Conservation (phyloP, 2,113 vertebrate species). For the Pungitius pungitius region DNA sequence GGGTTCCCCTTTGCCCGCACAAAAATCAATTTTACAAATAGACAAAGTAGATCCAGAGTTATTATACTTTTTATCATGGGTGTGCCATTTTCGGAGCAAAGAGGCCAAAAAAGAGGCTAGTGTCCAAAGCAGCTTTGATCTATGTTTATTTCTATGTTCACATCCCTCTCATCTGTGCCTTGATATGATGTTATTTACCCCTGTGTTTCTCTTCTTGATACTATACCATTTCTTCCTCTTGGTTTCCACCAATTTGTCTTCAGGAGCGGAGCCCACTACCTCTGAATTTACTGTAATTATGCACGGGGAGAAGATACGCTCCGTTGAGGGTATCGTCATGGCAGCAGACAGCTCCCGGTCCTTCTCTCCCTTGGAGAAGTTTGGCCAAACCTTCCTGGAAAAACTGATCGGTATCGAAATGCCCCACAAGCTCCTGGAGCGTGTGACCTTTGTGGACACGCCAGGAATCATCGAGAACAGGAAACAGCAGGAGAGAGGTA, state of each 20-base stretch:
- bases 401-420: conserved; percentile 97
- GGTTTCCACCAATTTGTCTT: background rate
- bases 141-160: too few species aligned
- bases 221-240: background rate
- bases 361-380: conserved; percentile 97
- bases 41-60: too few species aligned
- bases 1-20: too few species aligned
- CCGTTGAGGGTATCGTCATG: conserved; percentile 98
- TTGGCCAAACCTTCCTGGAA: conserved; percentile 98
- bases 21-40: too few species aligned
- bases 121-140: too few species aligned
- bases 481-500: conserved; percentile 99
- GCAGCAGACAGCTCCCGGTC: conserved; percentile 95
- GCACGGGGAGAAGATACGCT: conserved; percentile 96
- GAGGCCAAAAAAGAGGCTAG: too few species aligned
- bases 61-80: too few species aligned
- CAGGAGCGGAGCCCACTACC: conserved; percentile 98
- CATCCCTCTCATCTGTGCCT: too few species aligned
- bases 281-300: conserved; percentile 98
- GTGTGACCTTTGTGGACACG: conserved; percentile 96
- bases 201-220: background rate
- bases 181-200: background rate
- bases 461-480: conserved; percentile 99
- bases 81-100: too few species aligned
- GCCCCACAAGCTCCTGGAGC: conserved; percentile 94